A percentile compares a stretch with the other conserved stretches of the same genome.
phyloP scores from a whole-genome alignment of 2,797 vertebrate species.

The Galagoides demidoff region DNA sequence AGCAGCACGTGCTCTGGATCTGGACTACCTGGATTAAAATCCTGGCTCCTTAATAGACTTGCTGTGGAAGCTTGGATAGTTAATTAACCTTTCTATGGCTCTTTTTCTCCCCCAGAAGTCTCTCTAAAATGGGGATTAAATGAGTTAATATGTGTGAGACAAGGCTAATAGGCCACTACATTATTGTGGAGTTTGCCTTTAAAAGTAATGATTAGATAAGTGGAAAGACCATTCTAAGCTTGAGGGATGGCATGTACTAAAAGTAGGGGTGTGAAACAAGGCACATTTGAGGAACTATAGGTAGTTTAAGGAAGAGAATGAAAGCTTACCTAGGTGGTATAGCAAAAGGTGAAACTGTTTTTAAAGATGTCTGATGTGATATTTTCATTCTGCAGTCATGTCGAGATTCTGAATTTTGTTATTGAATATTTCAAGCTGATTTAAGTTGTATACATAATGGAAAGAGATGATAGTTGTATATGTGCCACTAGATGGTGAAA shows the following conservation, averaged over 20 bases:
- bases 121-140: background rate
- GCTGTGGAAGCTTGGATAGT: background rate
- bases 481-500: constrained; percentile 67
- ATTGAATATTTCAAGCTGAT: background rate
- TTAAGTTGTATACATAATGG: background rate
- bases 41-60: background rate
- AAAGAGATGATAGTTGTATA: background rate
- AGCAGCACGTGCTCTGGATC: background rate
- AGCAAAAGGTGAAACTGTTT: background rate
- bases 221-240: background rate
- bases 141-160: background rate
- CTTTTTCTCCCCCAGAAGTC: background rate
- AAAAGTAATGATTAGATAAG: background rate
- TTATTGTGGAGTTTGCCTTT: background rate
- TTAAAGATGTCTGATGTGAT: background rate
- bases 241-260: background rate
- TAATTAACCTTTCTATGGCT: background rate
- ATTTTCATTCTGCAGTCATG: background rate
- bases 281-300: background rate
- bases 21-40: background rate
- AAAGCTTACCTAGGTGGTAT: background rate
- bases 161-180: background rate
- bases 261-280: background rate
- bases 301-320: background rate
- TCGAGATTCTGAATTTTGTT: background rate